phyloP scores from a whole-genome alignment of 2,797 vertebrate genomes.

The Cephalopachus bancanus region DNA sequence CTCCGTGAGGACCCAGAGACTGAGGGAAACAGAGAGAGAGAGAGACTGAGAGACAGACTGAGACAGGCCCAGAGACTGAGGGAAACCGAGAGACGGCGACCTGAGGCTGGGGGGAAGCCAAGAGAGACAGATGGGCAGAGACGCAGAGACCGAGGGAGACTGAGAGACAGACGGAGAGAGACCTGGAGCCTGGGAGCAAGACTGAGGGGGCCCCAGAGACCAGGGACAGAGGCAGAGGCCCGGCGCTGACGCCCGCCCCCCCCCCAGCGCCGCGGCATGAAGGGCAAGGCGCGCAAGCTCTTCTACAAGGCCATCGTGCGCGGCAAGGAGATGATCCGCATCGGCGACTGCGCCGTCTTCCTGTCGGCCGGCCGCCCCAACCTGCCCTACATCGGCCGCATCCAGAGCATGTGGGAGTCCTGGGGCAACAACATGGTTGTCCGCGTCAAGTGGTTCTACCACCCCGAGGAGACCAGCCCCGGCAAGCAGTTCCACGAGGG shows the following conservation, averaged over 20 bases:
- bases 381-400: slow-evolving; percentile 98
- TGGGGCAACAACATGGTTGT: slow-evolving; percentile 99
- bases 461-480: slow-evolving; percentile 98
- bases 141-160: too few relatives aligned
- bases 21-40: too few relatives aligned
- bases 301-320: slow-evolving; percentile 99
- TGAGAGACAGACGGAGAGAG: too few relatives aligned
- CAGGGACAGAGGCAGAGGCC: too few relatives aligned
- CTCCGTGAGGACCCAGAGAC: too few relatives aligned
- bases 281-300: slow-evolving; percentile 98
- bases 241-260: fast-evolving
- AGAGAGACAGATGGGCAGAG: too few relatives aligned
- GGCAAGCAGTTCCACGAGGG: slow-evolving; percentile 97
- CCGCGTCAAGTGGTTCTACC: slow-evolving; percentile 99
- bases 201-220: too few relatives aligned
- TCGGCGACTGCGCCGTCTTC: slow-evolving; percentile 98
- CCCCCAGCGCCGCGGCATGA: slow-evolving; percentile 97
- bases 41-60: too few relatives aligned
- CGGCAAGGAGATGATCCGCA: slow-evolving; percentile 98
- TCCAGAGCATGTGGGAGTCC: slow-evolving; percentile 99
- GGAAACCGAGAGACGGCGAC: too few relatives aligned
- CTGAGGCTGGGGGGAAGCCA: too few relatives aligned
- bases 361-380: slow-evolving; percentile 98
- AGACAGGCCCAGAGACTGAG: too few relatives aligned
- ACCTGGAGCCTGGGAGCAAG: too few relatives aligned